Evolutionary conservation across 2,113 vertebrate species (phyloP), one percentile per base, ranked within the genome.

Genomic region (Trochalopteron elliotii): DNA sequence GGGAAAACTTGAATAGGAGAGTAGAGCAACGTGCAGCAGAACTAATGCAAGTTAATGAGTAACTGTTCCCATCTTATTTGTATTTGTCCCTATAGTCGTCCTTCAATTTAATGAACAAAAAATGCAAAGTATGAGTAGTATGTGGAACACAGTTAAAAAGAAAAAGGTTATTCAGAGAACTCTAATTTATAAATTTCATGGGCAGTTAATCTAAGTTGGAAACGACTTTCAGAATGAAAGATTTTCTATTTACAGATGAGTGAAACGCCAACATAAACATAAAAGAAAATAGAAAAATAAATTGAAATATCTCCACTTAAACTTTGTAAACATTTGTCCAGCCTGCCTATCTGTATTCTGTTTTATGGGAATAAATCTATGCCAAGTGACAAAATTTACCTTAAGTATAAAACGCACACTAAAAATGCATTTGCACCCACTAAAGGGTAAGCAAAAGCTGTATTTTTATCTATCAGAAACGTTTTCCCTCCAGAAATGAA

Each of bases 241-340:
- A 75, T 78, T 93, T 95, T 75, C 75, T 92, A 47, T 95, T 90
- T 96, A 82, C 74, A 74, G 78, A 88, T 67, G 55, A 96, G 67
- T 55, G 84, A 92, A 96, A 93, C 77, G 93, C 27, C 90, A 90
- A 23, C 84, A 94, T 67, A 94, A 94, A 93, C 84, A 86, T 77
- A 94, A 95, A 91, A 94, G 84, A 77, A 94, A 91, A 96, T 85
- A 89, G 94, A 74, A 95, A 95, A 94, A 94, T 80, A 95, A 96
- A 96, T 94, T 93, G 83, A 92, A 96, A 91, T 31, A 75, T 69
- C 53, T 39, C 35, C 82, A 52, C 60, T 90, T 90, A 82, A 94
- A 93, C 35, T 82, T 74, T 60, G 83, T 76, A 79, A 95, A 93
- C 83, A 92, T 89, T 92, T 55, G 33, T 56, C 57, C 60, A 71